These are phyloP conservation scores for Diaphora mendica DNA, from an alignment of 2,888 invertebrate species.

Conservation along the genomic window DNA sequence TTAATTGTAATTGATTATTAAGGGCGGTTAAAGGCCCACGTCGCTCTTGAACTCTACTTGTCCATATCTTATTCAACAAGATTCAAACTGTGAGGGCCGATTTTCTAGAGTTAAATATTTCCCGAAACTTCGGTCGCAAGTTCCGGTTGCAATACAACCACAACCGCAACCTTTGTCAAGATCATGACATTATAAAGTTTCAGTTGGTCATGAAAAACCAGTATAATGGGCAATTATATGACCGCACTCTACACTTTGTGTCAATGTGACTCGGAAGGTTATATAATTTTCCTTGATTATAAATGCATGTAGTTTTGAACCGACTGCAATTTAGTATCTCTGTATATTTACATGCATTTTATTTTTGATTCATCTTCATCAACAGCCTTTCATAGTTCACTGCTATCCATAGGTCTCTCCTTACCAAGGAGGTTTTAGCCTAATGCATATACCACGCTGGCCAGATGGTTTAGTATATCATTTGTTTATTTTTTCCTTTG, in stretches of 20 bases:
- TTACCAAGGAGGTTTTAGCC: too few species aligned
- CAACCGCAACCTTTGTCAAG: constrained; percentile 14
- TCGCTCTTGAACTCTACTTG: too few species aligned
- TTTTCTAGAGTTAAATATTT: neutral
- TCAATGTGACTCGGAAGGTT: constrained; percentile 26
- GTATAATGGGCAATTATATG: constrained; percentile 30
- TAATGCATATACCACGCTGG: too few species aligned
- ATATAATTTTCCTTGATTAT: constrained; percentile 14
- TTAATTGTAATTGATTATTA: too few species aligned
- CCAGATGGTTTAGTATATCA: too few species aligned
- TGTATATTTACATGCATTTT: neutral
- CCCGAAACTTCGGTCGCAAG: neutral
- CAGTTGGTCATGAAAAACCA: constrained; percentile 17
- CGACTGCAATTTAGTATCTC: neutral
- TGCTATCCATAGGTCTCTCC: too few species aligned
- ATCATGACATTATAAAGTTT: constrained; percentile 20
- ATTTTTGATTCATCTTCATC: neutral
- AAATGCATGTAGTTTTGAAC: neutral
- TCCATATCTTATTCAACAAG: too few species aligned
- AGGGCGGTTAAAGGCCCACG: too few species aligned
- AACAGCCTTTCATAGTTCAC: too few species aligned
- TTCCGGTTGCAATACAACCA: neutral
- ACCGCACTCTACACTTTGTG: constrained; percentile 11
- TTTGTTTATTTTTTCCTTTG: neutral
- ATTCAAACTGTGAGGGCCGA: neutral